A percentile compares a stretch with the other conserved stretches of the same genome.
Evolutionary conservation across 2,888 invertebrate species (phyloP).

Genomic region (Cristatella mucedo): DNA sequence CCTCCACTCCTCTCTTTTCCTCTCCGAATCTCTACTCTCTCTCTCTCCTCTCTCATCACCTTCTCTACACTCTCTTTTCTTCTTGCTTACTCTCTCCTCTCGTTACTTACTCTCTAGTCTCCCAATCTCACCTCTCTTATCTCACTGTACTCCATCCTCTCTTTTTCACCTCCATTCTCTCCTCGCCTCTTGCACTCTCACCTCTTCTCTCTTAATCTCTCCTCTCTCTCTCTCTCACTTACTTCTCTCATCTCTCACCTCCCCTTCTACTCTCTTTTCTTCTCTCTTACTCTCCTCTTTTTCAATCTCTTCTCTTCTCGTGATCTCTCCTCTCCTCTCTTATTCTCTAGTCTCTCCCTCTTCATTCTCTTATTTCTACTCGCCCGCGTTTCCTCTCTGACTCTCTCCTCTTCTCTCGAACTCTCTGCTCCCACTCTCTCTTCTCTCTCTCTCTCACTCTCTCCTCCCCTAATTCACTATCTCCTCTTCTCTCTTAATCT

Average conservation of each 20-base stretch:
- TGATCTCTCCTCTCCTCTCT: neutral
- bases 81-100: no score
- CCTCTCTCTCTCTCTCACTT: neutral
- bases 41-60: no score
- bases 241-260: conserved; percentile 2
- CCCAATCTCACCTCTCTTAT: no score
- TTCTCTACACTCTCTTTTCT: no score
- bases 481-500: neutral
- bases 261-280: conserved; percentile 9
- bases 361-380: neutral
- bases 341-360: neutral
- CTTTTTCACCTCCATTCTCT: no score
- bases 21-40: no score
- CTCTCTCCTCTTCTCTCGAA: conserved; percentile 10
- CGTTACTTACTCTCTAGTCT: no score
- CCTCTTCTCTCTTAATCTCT: neutral
- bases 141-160: no score
- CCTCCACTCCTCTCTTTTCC: no score
- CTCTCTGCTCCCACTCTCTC: neutral
- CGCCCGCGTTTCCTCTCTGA: conserved; percentile 3
- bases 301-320: neutral
- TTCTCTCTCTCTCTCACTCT: neutral
- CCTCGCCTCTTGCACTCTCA: no score
- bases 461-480: neutral
- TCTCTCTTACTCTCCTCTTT: conserved; percentile 3